Base-by-base conservation (phyloP, 2,113 vertebrate species). In the Ptychochromis oligacanthus region DNA sequence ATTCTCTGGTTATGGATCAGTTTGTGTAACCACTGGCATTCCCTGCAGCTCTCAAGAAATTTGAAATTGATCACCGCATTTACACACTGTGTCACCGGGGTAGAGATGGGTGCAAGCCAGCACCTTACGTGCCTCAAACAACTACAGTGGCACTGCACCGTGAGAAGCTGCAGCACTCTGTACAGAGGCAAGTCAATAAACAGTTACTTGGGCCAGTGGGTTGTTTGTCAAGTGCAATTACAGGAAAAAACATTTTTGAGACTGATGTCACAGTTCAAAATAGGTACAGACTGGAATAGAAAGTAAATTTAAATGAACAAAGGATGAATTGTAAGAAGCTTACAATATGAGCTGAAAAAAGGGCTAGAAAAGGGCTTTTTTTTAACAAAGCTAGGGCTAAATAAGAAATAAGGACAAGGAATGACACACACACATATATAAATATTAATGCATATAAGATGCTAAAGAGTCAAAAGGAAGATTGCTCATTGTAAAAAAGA, bases 171-270 rank as follows among this genome's bases (percentile, higher is more conserved):
- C 81, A 72, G 67, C 52, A 81, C 67, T 89, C 62, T 82, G 67
- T 18, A 82, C 70, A 85, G 59, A 88, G 80, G 88, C 77, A 62
- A 86, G 90, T 92, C 91, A 93, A 91, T 94, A 90, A 89, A 91
- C 82, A 84, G 85, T 90, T 93, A 90, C 82, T 84, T 70, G 79
- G 78, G 79, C 82, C 88, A 89, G 77, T 49, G 31, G 82, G 85
- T 75, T 91, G 89, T 90, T 92, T 92, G 86, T 93, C 92, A 89
- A 87, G 81, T 82, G 79, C 91, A 91, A 88, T 91, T 93, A 92
- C 84, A 77, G 74, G 57, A 75, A 82, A 85, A 84, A 76, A 82
- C 36, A 79, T 76, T 83, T 90, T 87, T 81, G n/a, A 87, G 75
- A 86, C 56, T 74, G 60, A 87, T 88, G 87, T 86, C 72, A 74